Evolutionary conservation across 2,797 vertebrate species (phyloP).

Genomic region (Rhadinocentrus ornatus): DNA sequence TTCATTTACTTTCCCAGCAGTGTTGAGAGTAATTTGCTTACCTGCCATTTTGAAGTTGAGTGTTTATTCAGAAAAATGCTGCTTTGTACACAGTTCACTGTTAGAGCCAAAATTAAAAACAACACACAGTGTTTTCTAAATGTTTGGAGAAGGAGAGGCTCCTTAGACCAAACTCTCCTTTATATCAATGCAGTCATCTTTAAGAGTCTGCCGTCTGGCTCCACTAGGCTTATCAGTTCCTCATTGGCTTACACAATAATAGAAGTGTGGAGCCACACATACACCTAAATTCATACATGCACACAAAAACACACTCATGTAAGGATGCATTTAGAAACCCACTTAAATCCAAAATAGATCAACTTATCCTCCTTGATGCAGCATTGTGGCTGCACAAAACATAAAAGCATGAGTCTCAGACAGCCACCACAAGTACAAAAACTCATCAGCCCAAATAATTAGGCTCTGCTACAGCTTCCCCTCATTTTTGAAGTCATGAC

Average conservation of each 20-base stretch:
- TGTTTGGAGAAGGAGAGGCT: conserved; percentile 31
- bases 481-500: conserved; percentile 51
- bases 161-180: conserved; percentile 55
- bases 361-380: conserved; percentile 56
- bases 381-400: conserved; percentile 38
- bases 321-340: conserved; percentile 62
- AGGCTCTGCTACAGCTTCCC: conserved; percentile 25
- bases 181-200: conserved; percentile 82
- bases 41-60: conserved; percentile 41
- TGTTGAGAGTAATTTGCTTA: conserved; percentile 55
- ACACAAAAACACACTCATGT: conserved; percentile 34
- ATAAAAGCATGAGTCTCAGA: conserved; percentile 34
- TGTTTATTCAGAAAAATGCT: conserved; percentile 57
- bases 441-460: conserved; percentile 10
- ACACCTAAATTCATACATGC: conserved; percentile 24
- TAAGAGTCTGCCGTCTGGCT: conserved; percentile 84
- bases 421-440: conserved; percentile 29
- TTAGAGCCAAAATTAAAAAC: conserved; percentile 31
- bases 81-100: conserved; percentile 47
- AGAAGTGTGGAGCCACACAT: conserved; percentile 51
- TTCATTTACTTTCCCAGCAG: conserved; percentile 17
- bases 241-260: conserved; percentile 78
- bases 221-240: conserved; percentile 82
- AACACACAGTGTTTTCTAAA: conserved; percentile 17
- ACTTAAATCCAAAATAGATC: conserved; percentile 71